Base-by-base conservation (phyloP, 2,888 invertebrate genomes). In the Synergus laeviventris region DNA sequence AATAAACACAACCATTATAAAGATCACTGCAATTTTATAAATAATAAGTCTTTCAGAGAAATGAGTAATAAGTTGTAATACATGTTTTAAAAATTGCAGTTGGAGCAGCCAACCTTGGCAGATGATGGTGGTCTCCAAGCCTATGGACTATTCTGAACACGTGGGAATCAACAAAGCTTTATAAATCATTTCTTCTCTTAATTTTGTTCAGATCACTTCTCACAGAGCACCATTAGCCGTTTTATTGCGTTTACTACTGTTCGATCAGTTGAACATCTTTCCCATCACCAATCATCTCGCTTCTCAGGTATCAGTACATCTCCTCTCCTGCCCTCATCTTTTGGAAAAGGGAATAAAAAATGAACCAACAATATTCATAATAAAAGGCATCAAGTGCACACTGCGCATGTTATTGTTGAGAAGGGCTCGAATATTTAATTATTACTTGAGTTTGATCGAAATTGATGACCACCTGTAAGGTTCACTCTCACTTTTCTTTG, bases 181-280 rank as follows among this genome's bases (percentile, higher is more conserved):
- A 77, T 81, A 83, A 83, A 83, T 83, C 83, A 83, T 83, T 82
- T 82, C 83, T 83, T 83, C 78, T 78, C 42, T 76, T 79, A 74
- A 80, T 79, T 77, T 77, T 74, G 49, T 38, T 59, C 38, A 73
- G 75, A 76, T 81, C 82, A 79, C 77, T 83, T 83, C 83, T 83
- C 83, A 79, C 83, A 82, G 75, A 75, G 59, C 49, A 73, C 78
- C 78, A 80, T 83, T 79, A 80, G 81, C 75, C 75, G 82, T 81
- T 83, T 83, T 75, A 76, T 77, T 81, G 59, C 75, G 60, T 79
- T 62, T 42, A 56, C 49, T 38, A 60, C 54, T 62, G 61, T 76
- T 80, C 77, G 61, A 74, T 74, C 54, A 56, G 39, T 56, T 60
- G 45, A 73, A 74, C 74, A 74, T 60, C 82, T 82, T 82, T 82